phyloP scores from a whole-genome alignment of 2,888 invertebrate species.

The Rhagonycha fulva region DNA sequence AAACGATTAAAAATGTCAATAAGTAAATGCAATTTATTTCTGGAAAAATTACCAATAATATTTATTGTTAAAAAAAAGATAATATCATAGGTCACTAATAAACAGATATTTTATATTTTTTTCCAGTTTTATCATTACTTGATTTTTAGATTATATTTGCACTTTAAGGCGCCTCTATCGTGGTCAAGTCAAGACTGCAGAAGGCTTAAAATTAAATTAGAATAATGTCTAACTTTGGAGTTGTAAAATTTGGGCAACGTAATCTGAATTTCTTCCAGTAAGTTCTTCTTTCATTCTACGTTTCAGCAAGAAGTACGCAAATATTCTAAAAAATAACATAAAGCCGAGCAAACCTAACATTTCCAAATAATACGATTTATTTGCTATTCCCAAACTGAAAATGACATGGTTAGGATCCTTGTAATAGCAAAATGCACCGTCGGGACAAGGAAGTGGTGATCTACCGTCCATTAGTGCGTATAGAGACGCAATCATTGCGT shows the following conservation, averaged over 20 bases:
- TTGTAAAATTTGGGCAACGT: not conserved
- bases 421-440: not conserved
- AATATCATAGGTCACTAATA: no score
- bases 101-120: no score
- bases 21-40: no score
- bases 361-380: not conserved
- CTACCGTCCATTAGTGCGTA: not conserved
- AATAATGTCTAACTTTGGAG: not conserved
- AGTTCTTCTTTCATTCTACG: not conserved
- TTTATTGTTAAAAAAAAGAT: no score
- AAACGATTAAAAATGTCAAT: no score
- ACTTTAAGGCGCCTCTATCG: no score
- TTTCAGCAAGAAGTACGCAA: not conserved
- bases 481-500: not conserved
- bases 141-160: no score
- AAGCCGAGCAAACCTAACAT: not conserved
- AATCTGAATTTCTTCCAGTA: not conserved
- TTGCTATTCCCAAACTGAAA: not conserved
- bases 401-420: not conserved
- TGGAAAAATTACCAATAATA: no score
- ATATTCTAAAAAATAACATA: not conserved
- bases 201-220: no score
- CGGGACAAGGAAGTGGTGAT: not conserved
- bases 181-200: no score
- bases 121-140: no score